Base-by-base conservation (phyloP, 1,140 invertebrate genomes). In the Drosophila ficusphila region DNA sequence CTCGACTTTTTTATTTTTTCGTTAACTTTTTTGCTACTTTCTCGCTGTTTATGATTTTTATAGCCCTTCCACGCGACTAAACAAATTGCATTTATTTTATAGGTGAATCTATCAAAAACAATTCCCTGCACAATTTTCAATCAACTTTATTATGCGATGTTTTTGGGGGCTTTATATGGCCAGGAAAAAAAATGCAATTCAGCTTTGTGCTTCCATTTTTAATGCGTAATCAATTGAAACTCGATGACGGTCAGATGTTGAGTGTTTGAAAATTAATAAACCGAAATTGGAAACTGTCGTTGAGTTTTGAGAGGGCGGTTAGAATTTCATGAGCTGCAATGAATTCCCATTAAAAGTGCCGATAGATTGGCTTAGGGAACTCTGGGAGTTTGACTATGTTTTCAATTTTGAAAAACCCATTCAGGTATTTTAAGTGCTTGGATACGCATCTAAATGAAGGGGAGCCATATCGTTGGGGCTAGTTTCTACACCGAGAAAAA, bases 21-120 rank as follows among this genome's bases (percentile, higher is more conserved):
- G 23, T 14, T 48, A 31, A 62, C 33, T 46, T 79, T 72, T 34
- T 57, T 75, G 53, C 60, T 47, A 49, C 39, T 44, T 62, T 56
- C 52, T 42, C 51, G 36, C 34, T 76, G 81, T 65, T 79, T 81
- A 81, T 86, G 67, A 86, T 64, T 88, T 86, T 81, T 88, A 81
- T 86, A 51, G 69, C 47, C 46, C 73, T 86, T 86, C 82, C 82
- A 86, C 41, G 69, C 69, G 74, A 78, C 82, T 86, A 75, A 88
- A 44, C 82, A 86, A 77, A 88, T 57, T 9, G 69, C 56, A 82
- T 78, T 53, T 74, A 71, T 62, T 86, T 69, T 69, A 65, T 62
- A 41, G 57, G 62, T 42, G 52, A 79, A 75, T 75, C 73, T 67
- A 78, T 86, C 61, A 83, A 57, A 76, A 60, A 29, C 36, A 48